Conservation (phyloP, 1,140 invertebrate genomes). For the Atta colombica region DNA sequence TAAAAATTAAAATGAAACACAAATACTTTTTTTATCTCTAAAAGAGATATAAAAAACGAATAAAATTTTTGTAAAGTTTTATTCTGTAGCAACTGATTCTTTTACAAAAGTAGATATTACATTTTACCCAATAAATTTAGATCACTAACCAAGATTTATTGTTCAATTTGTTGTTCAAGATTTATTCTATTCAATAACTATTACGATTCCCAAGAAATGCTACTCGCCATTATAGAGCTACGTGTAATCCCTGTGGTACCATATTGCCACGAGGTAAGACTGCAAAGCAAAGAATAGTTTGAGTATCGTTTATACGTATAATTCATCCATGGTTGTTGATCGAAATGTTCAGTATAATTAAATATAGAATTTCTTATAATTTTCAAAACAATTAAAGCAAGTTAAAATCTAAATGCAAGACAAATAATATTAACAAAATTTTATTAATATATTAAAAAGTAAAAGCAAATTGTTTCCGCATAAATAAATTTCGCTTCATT, state of each 20-base stretch:
- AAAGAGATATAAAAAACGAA: background rate
- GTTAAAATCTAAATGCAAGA: background rate
- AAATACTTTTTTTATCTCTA: background rate
- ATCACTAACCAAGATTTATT: conserved; percentile 19
- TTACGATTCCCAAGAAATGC: background rate
- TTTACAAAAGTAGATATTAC: conserved; percentile 15
- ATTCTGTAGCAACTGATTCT: background rate
- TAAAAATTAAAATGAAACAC: background rate
- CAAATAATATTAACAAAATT: background rate
- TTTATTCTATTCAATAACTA: conserved; percentile 7
- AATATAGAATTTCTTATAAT: background rate
- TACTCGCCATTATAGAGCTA: conserved; percentile 12
- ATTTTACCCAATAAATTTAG: background rate
- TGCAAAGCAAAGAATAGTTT: background rate
- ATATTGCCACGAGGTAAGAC: background rate
- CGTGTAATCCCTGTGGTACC: conserved; percentile 1
- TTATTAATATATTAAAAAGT: background rate
- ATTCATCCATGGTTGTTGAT: background rate
- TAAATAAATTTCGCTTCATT: background rate
- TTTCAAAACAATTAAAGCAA: conserved; percentile 1
- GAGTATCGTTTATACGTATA: background rate
- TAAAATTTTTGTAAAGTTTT: background rate
- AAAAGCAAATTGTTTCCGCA: background rate
- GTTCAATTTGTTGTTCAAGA: background rate
- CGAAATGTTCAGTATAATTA: background rate